Conservation (phyloP, 92 coral and sea anemone species). For the Zoanthus sociatus region DNA sequence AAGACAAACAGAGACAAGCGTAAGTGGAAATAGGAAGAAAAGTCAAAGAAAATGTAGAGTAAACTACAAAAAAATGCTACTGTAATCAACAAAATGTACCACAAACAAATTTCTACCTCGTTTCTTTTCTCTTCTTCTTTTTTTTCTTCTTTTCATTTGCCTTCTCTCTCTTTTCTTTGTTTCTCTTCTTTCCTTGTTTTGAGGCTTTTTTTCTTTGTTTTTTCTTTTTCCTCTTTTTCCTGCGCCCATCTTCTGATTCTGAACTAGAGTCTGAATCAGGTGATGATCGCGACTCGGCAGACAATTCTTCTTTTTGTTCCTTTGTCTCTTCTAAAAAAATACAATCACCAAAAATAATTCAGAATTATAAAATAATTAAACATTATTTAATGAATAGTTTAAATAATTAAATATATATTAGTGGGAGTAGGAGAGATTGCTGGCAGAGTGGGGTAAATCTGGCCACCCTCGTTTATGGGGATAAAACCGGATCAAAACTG, state of each 20-base stretch:
- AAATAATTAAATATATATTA: neutral
- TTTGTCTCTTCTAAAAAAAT: conserved; percentile 59
- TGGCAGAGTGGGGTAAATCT: no score
- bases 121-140: conserved; percentile 56
- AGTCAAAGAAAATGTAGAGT: no score
- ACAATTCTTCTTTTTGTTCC: conserved; percentile 32
- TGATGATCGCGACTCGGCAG: conserved; percentile 56
- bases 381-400: neutral
- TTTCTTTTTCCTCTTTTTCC: conserved; percentile 58
- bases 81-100: no score
- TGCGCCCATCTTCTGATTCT: conserved; percentile 62
- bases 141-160: conserved; percentile 56
- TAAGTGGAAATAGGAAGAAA: no score
- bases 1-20: no score
- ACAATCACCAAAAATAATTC: neutral
- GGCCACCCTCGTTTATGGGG: no score
- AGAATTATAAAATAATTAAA: no score
- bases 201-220: conserved; percentile 69
- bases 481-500: no score
- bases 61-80: no score
- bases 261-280: conserved; percentile 76
- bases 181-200: conserved; percentile 53
- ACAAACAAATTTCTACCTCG: conserved; percentile 2
- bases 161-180: conserved; percentile 56
- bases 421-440: no score